Evolutionary conservation across 2,888 invertebrate genomes (phyloP), one percentile per base, ranked within the genome.

Genomic region (Spodoptera littoralis): DNA sequence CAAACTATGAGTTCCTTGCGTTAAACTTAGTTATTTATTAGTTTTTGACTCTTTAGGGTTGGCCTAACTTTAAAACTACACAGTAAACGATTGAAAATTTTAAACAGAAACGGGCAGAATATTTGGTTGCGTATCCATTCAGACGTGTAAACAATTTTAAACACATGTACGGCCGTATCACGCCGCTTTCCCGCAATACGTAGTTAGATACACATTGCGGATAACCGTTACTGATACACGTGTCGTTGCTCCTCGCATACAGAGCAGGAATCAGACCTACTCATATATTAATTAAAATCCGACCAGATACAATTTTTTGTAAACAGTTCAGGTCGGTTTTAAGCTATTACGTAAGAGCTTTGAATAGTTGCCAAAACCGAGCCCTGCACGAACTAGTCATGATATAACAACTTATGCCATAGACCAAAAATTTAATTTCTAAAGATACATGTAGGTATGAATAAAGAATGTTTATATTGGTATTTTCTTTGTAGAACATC

Each of bases 1-100:
- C 42, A 65, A 71, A 65, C 56, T 72, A 58, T 51, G 59, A 71
- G 56, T 65, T 65, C 65, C 72, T 71, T 60, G 60, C 53, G 72
- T 54, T 57, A 24, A 55, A 57, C 47, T 36, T 59, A 50, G 49
- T 52, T 64, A 64, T 53, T 75, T 57, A 71, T 71, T 71, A 50
- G 46, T 65, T 76, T 71, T 71, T 43, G 56, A 75, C 45, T 13
- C 36, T 50, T 48, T 65, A 65, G 56, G 72, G 55, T 44, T 59
- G 62, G 47, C 46, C 47, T 4, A 18, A 44, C 43, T 6, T 18
- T 24, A 22, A 4, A 12, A 42, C 11, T 36, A 8, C 12, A 43
- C 8, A 3, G 42, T 48, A 48, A 27, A 12, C 12, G 3, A 5
- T 22, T 5, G 12, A 12, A 41, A 30, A 45, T 8, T 36, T 47